Evolutionary conservation across 2,888 invertebrate species (phyloP).

Genomic region (Dilophus febrilis): DNA sequence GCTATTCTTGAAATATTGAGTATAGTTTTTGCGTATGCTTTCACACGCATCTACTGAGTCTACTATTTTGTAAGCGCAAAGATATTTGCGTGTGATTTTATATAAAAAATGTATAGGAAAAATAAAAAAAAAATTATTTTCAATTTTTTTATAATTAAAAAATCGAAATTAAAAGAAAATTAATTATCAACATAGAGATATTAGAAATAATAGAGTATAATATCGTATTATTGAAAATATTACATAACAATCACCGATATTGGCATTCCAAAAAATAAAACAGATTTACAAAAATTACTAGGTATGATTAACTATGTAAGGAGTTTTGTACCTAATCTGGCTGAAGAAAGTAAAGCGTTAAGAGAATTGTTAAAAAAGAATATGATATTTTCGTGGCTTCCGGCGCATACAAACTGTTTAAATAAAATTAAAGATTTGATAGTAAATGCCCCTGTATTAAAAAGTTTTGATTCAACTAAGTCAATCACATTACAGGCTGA

Average conservation of each 20-base stretch:
- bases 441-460: constrained; percentile 3
- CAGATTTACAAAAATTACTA: constrained; percentile 13
- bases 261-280: constrained; percentile 12
- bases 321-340: constrained; percentile 8
- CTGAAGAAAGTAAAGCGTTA: constrained; percentile 3
- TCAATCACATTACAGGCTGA: constrained; percentile 10
- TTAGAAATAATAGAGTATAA: too few species aligned
- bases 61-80: too few species aligned
- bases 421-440: constrained; percentile 8
- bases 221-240: too few species aligned
- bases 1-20: too few species aligned
- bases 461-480: constrained; percentile 8
- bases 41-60: too few species aligned
- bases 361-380: constrained; percentile 13
- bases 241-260: constrained; percentile 2
- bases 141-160: too few species aligned
- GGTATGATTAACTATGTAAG: constrained; percentile 13
- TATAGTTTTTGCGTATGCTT: too few species aligned
- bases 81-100: too few species aligned
- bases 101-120: too few species aligned
- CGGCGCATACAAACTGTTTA: constrained; percentile 8
- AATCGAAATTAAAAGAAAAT: too few species aligned
- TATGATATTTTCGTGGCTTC: constrained; percentile 10
- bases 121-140: too few species aligned
- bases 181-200: too few species aligned